phyloP scores from a whole-genome alignment of 2,888 invertebrate genomes.

The Watsonalla cultraria region DNA sequence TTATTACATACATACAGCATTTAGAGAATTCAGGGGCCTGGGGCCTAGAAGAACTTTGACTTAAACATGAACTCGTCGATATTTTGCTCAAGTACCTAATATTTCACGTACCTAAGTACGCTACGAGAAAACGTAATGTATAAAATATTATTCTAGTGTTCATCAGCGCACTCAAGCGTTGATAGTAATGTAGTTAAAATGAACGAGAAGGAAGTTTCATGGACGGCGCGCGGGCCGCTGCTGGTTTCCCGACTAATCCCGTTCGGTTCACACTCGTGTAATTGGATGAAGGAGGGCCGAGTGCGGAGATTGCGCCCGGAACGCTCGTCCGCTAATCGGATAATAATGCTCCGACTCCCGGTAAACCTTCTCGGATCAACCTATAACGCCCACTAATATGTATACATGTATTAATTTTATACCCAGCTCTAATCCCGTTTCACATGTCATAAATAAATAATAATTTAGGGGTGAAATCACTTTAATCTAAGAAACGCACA shows the following conservation, averaged over 20 bases:
- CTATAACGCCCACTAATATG: not conserved
- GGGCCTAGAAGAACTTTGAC: too few species aligned
- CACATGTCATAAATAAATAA: not conserved
- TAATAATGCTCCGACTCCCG: slow-evolving; percentile 60
- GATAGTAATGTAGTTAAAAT: slow-evolving; percentile 1
- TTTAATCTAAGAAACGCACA: too few species aligned
- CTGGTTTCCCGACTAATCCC: slow-evolving; percentile 55
- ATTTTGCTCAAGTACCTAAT: not conserved
- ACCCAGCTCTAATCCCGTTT: not conserved
- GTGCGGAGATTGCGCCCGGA: slow-evolving; percentile 61
- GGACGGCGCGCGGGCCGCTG: slow-evolving; percentile 16
- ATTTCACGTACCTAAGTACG: not conserved
- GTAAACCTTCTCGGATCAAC: slow-evolving; percentile 29
- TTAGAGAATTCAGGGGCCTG: too few species aligned
- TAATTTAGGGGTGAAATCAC: too few species aligned
- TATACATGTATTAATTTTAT: slow-evolving; percentile 6
- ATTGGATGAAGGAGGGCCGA: slow-evolving; percentile 70
- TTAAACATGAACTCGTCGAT: too few species aligned
- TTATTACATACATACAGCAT: too few species aligned
- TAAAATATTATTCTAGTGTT: too few species aligned
- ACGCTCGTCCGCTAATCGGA: slow-evolving; percentile 63
- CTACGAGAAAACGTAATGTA: not conserved
- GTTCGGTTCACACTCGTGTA: slow-evolving; percentile 70
- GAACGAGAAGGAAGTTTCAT: slow-evolving; percentile 10
- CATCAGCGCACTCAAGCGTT: too few species aligned